These are phyloP conservation scores for Burhinus oedicnemus DNA, from an alignment of 2,113 vertebrate genomes.

Conservation along the genomic window DNA sequence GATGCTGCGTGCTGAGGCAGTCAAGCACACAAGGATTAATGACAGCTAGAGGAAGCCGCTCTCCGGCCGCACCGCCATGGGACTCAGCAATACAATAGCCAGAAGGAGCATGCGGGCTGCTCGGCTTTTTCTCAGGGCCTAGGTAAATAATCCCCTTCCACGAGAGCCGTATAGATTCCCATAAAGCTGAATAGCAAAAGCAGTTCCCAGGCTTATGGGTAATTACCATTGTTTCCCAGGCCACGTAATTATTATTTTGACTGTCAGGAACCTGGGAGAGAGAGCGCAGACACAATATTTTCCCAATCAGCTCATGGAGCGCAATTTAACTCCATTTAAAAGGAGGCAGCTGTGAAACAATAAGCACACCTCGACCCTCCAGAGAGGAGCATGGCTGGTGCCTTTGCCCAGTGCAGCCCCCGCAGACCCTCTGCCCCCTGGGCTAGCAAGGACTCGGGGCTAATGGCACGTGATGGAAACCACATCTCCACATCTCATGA, in stretches of 20 bases:
- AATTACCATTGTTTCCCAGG: conserved; percentile 46
- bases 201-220: conserved; percentile 51
- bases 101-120: conserved; percentile 18
- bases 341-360: not conserved
- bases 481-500: not conserved
- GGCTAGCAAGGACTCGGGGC: not conserved
- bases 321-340: not conserved
- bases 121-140: conserved; percentile 49
- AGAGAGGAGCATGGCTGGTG: not conserved
- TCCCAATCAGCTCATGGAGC: not conserved
- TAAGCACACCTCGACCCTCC: not conserved
- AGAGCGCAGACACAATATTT: not conserved
- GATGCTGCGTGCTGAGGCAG: not conserved
- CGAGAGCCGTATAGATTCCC: not conserved
- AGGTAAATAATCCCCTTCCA: conserved; percentile 61
- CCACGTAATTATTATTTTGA: conserved; percentile 41
- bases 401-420: not conserved
- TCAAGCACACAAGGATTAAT: not conserved
- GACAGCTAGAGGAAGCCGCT: conserved; percentile 12
- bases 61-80: not conserved
- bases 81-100: conserved; percentile 38
- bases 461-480: not conserved
- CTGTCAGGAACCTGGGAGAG: conserved; percentile 10
- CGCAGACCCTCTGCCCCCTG: fast-evolving
- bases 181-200: conserved; percentile 33